Evolutionary conservation across 2,888 invertebrate species (phyloP), one percentile per base, ranked within the genome.

Genomic region (Dromius quadrimaculatus): DNA sequence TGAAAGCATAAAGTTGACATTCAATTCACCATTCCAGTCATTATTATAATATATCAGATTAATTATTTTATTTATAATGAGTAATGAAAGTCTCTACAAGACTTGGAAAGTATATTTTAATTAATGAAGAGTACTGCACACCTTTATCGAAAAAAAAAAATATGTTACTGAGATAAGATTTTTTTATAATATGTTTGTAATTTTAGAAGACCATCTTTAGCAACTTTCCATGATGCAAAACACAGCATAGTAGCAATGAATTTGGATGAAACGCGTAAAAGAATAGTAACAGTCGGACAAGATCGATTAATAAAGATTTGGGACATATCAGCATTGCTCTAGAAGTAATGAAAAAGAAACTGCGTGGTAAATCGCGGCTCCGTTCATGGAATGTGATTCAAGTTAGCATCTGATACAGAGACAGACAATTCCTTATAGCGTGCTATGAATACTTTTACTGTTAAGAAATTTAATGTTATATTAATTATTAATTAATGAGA

Each of bases 221-320:
- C 98, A 20, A 92, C 94, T 69, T 96, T 96, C 85, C 95, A 97
- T 82, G 98, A 98, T 83, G 92, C 94, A 77, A 96, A 96, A 82
- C 97, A 98, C 81, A 92, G 92, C 70, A 91, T 98, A 73, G 88
- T 92, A 6, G 90, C 90, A 41, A 92, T 98, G 89, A 91, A 93
- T 83, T 86, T 97, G 74, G 97, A 98, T 84, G 94, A 95, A 81
- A 89, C 93, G 61, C 89, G 93, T 45, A 93, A 93, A 78, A 89
- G 92, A 78, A 87, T 98, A 79, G 87, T 97, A 73, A 96, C 98
- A 1, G 94, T 97, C 41, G 98, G 98, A 19, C 94, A 94, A 81
- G 98, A 99, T 84, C 89, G 95, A 77, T 87, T 97, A 76, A 95
- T 99, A 79, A 98, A 98, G 85, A 87, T 95, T 76, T 95, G 95